Evolutionary conservation across 2,888 invertebrate genomes (phyloP), one percentile per base, ranked within the genome.

Genomic region (Pseudoips prasinana): DNA sequence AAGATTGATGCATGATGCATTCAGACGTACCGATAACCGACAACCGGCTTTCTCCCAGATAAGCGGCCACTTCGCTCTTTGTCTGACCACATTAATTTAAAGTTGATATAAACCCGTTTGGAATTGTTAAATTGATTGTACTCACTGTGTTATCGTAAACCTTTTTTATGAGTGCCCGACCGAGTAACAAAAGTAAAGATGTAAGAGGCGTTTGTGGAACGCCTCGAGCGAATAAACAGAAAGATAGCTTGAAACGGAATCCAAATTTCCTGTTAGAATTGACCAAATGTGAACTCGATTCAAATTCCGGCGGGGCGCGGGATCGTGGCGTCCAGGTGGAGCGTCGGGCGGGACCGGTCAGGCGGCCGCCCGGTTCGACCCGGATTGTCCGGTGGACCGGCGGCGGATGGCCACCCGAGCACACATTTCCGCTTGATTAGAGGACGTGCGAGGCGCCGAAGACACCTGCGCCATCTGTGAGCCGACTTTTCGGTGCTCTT

Each of bases 361-460:
- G 26, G 33, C 45, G 43, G 33, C 30, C 3, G 20, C 7, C 33
- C 43, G 58, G 56, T 55, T 58, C 63, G 51, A 44, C 8, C 63
- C 64, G 65, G 59, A 7, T 57, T 51, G 66, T 42, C 59, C 62
- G 64, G n/a, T n/a, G n/a, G n/a, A n/a, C n/a, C n/a, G n/a, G n/a
- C n/a, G n/a, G n/a, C n/a, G n/a, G 63, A 53, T 70, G 71, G 60
- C 59, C 73, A 73, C 64, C 69, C 68, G 64, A 82, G 79, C 76
- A 76, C 80, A 82, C 65, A 77, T 83, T 86, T 86, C 82, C 83
- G 77, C 79, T 82, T 85, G 87, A 87, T 86, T 86, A 85, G 80
- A 82, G 73, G 62, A 65, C 71, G 71, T 65, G 71, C 71, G 69
- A 77, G 75, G 72, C 65, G 61, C 65, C 49, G 55, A 69, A 69